These are phyloP conservation scores for Acridotheres tristis DNA, from an alignment of 2,797 vertebrate genomes.

Conservation along the genomic window DNA sequence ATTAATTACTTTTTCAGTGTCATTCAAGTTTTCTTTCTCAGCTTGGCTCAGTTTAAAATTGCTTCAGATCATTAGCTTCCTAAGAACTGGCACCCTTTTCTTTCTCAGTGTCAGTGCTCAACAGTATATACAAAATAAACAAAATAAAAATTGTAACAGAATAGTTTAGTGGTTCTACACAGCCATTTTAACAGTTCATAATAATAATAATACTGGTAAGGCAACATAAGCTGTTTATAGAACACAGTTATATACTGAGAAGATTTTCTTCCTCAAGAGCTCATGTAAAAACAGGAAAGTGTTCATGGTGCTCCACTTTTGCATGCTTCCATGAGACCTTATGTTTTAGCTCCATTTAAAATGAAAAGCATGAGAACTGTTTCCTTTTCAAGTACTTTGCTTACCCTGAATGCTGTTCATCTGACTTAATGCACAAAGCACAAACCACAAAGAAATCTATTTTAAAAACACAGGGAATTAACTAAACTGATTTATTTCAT, in stretches of 20 bases:
- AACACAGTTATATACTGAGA: neutral
- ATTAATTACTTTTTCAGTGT: neutral
- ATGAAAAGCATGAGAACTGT: neutral
- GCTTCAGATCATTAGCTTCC: neutral
- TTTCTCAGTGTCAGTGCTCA: neutral
- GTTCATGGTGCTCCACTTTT: neutral
- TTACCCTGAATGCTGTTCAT: neutral
- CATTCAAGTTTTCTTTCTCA: neutral
- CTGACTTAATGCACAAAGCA: neutral
- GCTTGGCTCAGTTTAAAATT: neutral
- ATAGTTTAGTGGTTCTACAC: neutral
- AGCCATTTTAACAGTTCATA: neutral
- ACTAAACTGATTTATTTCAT: constrained; percentile 6
- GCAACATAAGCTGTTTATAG: neutral
- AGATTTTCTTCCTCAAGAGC: neutral
- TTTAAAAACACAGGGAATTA: neutral
- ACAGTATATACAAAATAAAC: neutral
- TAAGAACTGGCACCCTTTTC: neutral
- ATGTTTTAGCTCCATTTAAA: neutral
- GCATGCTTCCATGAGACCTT: neutral
- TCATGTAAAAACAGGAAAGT: neutral
- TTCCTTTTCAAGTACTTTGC: neutral
- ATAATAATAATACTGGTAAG: neutral
- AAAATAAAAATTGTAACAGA: neutral
- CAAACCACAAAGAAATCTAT: neutral